Conservation (phyloP, 2,888 invertebrate species). For the Cotesia congregata region DNA sequence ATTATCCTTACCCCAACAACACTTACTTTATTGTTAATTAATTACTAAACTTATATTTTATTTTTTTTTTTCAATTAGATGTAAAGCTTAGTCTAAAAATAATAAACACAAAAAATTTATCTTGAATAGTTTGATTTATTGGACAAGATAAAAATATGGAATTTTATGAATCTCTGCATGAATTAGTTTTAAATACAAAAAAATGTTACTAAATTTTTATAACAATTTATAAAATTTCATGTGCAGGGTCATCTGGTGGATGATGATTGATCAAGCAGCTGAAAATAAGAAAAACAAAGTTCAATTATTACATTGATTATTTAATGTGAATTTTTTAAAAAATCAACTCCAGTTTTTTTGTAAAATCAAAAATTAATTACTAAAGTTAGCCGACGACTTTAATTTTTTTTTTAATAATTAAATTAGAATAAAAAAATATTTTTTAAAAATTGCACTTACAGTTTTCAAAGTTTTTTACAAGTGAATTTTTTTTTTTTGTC, state of each 20-base stretch:
- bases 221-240: neutral
- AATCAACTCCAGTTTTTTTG: no score
- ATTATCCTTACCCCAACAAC: neutral
- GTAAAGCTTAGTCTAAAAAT: neutral
- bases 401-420: no score
- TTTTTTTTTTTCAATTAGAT: neutral
- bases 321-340: neutral
- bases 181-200: slow-evolving; percentile 33
- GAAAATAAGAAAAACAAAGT: slow-evolving; percentile 40
- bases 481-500: no score
- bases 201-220: slow-evolving; percentile 11
- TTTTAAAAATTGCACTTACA: no score
- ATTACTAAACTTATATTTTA: neutral
- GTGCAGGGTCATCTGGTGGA: slow-evolving; percentile 24
- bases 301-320: neutral
- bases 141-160: slow-evolving; percentile 53
- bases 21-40: neutral
- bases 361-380: no score
- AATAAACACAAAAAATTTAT: slow-evolving; percentile 34
- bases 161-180: slow-evolving; percentile 51
- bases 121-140: slow-evolving; percentile 55
- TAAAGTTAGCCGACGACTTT: no score
- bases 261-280: slow-evolving; percentile 51
- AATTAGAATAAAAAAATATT: no score
- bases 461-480: no score